A percentile compares a stretch with the other conserved stretches of the same genome.
Evolutionary conservation across 2,888 invertebrate genomes (phyloP).

Genomic region (Ectropis crepuscularia): DNA sequence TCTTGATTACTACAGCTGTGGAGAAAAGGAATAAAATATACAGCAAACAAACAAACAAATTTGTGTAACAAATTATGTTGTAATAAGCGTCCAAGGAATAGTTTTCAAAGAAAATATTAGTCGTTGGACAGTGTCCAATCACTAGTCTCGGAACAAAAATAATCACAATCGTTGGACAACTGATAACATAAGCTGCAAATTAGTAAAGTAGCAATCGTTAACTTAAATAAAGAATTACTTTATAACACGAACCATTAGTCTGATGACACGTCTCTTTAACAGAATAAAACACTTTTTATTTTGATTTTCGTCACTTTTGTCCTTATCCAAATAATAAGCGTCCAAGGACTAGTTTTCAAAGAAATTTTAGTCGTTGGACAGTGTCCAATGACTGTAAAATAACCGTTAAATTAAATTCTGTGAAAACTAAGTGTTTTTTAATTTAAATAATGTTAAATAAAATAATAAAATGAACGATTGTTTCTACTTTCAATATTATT

Average conservation of each 20-base stretch:
- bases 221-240: too few species aligned
- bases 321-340: too few species aligned
- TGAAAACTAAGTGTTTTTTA: slow-evolving; percentile 4
- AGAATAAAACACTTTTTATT: too few species aligned
- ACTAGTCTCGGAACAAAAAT: too few species aligned
- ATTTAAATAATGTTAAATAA: not conserved
- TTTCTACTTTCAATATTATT: not conserved
- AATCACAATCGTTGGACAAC: too few species aligned
- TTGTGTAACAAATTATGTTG: slow-evolving; percentile 4
- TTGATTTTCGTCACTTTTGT: too few species aligned
- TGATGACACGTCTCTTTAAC: too few species aligned
- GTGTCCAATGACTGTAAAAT: slow-evolving; percentile 6
- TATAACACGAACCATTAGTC: too few species aligned
- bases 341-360: too few species aligned
- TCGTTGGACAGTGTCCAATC: slow-evolving; percentile 8
- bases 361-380: too few species aligned
- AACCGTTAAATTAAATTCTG: slow-evolving; percentile 1
- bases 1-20: slow-evolving; percentile 8
- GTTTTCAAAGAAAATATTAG: slow-evolving; percentile 9
- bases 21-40: slow-evolving; percentile 11
- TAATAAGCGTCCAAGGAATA: slow-evolving; percentile 8
- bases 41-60: slow-evolving; percentile 10
- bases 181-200: too few species aligned
- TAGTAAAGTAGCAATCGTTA: too few species aligned
- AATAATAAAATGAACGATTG: not conserved